Base-by-base conservation (phyloP, 2,888 invertebrate genomes). In the Neoscelio sp. region DNA sequence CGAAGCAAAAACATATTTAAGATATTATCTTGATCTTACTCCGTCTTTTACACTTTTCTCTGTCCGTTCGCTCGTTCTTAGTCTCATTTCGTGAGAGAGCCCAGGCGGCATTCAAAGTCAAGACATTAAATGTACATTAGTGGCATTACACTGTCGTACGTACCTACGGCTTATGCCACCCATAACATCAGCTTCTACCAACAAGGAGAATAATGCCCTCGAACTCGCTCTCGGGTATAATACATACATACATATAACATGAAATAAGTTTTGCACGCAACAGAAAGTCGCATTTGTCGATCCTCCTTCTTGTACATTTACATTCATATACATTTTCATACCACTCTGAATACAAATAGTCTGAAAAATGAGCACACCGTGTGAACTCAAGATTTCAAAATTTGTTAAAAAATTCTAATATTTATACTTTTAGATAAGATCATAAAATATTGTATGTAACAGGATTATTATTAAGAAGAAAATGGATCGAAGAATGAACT, bases 71-170 rank as follows among this genome's bases (percentile, higher is more conserved):
- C 64, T 78, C 74, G 68, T 68, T 62, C 78, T 74, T 68, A 74
- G 78, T 74, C 73, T 79, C 79, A 79, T 79, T 79, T 74, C 65
- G 70, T 42, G 71, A 79, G 79, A 75, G 78, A 71, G 79, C 79
- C 70, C 76, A 75, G 73, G 81, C 79, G 80, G 87, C 85, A 87
- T 89, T 88, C 88, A 86, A 89, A 89, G 87, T 89, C 88, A 82
- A 88, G 88, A 88, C 88, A 88, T 89, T 89, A 89, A 89, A 89
- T 87, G 86, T 87, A 86, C 88, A 89, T 89, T 88, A 89, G 86
- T 82, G 84, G 79, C 78, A 79, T 79, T 79, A 79, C 78, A 79
- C 78, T 74, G 71, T 71, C 75, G 75, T 79, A 75, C 75, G 60
- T 79, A 75, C 65, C 71, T 64, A 74, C 64, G 68, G 73, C 74